Evolutionary conservation across 2,113 vertebrate species (phyloP), one percentile per base, ranked within the genome.

Genomic region (Anolis carolinensis): DNA sequence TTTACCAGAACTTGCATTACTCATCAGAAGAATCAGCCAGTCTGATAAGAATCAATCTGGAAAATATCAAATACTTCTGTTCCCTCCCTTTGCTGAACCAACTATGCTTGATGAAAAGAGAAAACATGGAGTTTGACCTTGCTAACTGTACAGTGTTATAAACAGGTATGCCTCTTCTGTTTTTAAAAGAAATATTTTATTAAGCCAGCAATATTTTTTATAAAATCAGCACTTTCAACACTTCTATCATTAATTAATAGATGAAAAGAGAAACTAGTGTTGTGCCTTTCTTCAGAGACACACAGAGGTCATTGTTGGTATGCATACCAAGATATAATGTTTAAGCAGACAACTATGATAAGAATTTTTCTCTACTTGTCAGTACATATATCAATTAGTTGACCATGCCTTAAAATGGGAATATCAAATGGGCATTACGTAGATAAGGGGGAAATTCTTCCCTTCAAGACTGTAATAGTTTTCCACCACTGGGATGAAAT

Each of bases 281-380:
- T 81, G 36, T 90, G 88, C 75, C 86, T 92, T 90, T 91, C 85
- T 68, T 92, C 84, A 89, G 81, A 89, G 63, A 84, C 70, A 82
- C 65, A 82, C 48, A n/a, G 77, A 72, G 14, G 10, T 68, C 83
- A 88, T 67, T 79, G 88, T 55, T 83, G 39, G 39, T 63, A 87
- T 81, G 83, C 27, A 36, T 68, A 14, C 34, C 39, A 79, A 87
- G 1, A 86, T 71, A 88, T 21, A 89, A 32, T n/a, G 67, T 23
- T 85, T 0, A 1, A 86, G 89, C 89, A 90, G 55, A 83, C 90
- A 91, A 77, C 74, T 91, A 62, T 92, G 89, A 79, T 63, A 93
- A 91, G 74, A 91, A 92, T 92, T 83, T 92, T 89, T 39, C 55
- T 90, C 6, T 87, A 52, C 59, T 86, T 4, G 10, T 72, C 87